Percentiles rank a stretch among this genome's conserved stretches.
phyloP scores from a whole-genome alignment of 2,797 vertebrate genomes.

The Fringilla coelebs region DNA sequence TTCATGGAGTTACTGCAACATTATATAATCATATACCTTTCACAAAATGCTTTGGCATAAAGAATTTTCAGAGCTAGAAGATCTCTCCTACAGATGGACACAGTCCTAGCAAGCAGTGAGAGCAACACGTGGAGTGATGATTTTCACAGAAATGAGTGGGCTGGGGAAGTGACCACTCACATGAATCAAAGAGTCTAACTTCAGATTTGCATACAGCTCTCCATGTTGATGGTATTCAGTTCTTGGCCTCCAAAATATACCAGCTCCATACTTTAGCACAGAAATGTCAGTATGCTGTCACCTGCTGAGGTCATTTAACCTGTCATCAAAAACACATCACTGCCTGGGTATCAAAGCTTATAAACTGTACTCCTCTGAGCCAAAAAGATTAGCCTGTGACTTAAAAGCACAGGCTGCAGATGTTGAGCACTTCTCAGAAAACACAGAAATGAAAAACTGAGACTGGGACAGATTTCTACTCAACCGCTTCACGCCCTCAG shows the following conservation, averaged over 20 bases:
- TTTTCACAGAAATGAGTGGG: background rate
- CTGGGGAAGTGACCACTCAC: background rate
- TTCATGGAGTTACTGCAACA: background rate
- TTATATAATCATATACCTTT: background rate
- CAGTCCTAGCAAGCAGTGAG: accelerated
- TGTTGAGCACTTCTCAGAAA: background rate
- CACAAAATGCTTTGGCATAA: background rate
- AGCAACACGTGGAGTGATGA: background rate
- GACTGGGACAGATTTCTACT: background rate
- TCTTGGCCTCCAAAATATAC: background rate
- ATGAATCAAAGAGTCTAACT: background rate
- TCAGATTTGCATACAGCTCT: background rate
- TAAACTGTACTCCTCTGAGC: background rate
- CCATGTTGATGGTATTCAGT: background rate
- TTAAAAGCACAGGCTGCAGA: background rate
- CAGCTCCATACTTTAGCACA: background rate
- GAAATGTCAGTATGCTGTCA: background rate
- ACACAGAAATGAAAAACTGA: background rate
- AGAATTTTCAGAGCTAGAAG: background rate
- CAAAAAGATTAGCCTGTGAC: background rate
- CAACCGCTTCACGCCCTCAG: background rate
- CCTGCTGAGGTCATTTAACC: background rate
- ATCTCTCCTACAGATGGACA: background rate
- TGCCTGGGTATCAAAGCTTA: background rate
- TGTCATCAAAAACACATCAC: background rate